Percentiles rank a stretch among this genome's conserved stretches.
These are phyloP conservation scores for Zingel zingel DNA, from an alignment of 2,113 vertebrate species.

Conservation along the genomic window DNA sequence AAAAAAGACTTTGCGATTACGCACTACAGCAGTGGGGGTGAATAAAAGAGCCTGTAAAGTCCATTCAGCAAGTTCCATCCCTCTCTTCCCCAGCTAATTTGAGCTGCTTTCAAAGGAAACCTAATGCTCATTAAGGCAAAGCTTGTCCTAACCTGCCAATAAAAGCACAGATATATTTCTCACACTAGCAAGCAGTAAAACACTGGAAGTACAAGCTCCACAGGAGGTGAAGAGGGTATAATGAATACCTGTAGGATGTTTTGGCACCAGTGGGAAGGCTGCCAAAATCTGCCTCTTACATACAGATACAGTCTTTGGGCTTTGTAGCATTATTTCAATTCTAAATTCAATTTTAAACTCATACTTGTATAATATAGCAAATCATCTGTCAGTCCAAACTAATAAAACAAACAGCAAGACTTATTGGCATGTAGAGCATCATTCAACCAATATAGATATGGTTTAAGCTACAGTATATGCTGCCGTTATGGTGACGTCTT, in stretches of 20 bases:
- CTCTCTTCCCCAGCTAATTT: conserved; percentile 58
- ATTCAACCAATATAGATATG: neutral
- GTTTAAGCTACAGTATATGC: neutral
- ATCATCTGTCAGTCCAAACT: neutral
- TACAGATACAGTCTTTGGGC: neutral
- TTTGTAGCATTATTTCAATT: neutral
- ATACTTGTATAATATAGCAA: neutral
- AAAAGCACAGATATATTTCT: conserved; percentile 73
- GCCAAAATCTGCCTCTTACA: conserved; percentile 5
- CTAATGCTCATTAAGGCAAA: conserved; percentile 73
- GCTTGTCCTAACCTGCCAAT: conserved; percentile 69
- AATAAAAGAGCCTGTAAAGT: conserved; percentile 56
- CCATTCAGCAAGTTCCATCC: conserved; percentile 67
- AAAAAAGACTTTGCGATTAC: conserved; percentile 61
- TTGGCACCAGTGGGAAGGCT: neutral
- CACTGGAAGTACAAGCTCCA: conserved; percentile 54
- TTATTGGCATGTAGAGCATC: neutral
- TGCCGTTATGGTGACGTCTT: conserved; percentile 19
- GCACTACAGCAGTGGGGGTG: conserved; percentile 39
- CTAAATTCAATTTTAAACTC: neutral
- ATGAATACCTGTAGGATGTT: conserved; percentile 49
- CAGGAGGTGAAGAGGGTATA: conserved; percentile 36
- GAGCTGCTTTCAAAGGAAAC: conserved; percentile 76
- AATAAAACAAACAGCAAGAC: neutral
- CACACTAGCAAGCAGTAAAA: conserved; percentile 71